Percentiles rank a stretch among this genome's conserved stretches.
These are phyloP conservation scores for Caenorhabditis panamensis DNA, from an alignment of 2,888 invertebrate genomes.

Conservation along the genomic window DNA sequence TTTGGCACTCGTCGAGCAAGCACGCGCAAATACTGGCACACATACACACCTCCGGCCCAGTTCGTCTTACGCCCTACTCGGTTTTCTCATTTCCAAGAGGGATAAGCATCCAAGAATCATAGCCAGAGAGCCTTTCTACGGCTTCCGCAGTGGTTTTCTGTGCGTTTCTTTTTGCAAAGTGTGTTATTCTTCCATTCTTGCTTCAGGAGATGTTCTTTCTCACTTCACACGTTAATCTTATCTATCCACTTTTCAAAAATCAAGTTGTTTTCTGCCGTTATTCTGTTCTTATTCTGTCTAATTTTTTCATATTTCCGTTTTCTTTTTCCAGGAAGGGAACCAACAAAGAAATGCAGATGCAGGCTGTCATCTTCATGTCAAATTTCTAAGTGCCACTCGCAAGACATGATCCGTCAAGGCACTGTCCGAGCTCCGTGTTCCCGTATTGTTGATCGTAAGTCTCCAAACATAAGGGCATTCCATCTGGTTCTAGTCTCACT, in stretches of 20 bases:
- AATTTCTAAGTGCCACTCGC: slow-evolving; percentile 31
- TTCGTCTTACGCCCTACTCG: slow-evolving; percentile 32
- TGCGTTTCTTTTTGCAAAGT: neutral
- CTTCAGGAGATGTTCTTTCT: neutral
- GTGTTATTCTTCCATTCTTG: too few species aligned
- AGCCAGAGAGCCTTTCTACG: slow-evolving; percentile 29
- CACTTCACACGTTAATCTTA: slow-evolving; percentile 6
- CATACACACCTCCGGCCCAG: slow-evolving; percentile 27
- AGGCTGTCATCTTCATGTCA: neutral
- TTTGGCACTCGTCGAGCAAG: slow-evolving; percentile 41
- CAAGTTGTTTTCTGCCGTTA: slow-evolving; percentile 8
- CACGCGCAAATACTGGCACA: slow-evolving; percentile 42
- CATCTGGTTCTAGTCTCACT: neutral
- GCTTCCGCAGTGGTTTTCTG: slow-evolving; percentile 28
- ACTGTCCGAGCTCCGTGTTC: slow-evolving; percentile 60
- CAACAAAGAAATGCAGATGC: slow-evolving; percentile 13
- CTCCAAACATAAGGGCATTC: neutral
- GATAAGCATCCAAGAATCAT: slow-evolving; percentile 4
- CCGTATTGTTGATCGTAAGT: slow-evolving; percentile 63
- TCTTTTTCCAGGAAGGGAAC: slow-evolving; percentile 12
- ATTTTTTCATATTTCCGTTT: neutral
- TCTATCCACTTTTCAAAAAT: slow-evolving; percentile 4
- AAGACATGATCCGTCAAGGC: slow-evolving; percentile 60
- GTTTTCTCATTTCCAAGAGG: slow-evolving; percentile 17
- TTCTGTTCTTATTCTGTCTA: neutral